Evolutionary conservation across 2,888 invertebrate species (phyloP), one percentile per base, ranked within the genome.

Genomic region (Seladonia tumulorum): DNA sequence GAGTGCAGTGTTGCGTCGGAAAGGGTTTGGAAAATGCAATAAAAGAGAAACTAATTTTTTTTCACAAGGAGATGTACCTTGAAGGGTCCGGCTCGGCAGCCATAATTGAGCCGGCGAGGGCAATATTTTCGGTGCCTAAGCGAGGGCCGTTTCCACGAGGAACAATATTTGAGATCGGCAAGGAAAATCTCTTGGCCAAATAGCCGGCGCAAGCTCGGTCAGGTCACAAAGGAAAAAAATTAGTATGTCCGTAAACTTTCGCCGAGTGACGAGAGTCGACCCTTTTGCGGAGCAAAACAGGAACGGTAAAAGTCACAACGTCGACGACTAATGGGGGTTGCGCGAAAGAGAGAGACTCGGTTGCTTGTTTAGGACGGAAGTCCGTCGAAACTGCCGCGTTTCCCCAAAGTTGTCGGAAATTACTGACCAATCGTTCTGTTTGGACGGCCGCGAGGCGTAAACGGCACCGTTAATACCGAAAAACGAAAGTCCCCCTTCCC

Each of bases 351-450:
- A 53, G 35, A 22, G 83, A 35, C n/a, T 12, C 29, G 47, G 84
- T 81, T 90, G 90, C 90, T 90, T 90, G 87, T 80, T 90, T 90
- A 90, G 89, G 90, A 82, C 81, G 39, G 74, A 83, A 76, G 72
- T 39, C 49, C 78, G 63, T 70, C 39, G 35, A 53, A 60, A 42
- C 22, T 68, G 3, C 25, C 10, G 71, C 75, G 71, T 82, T 87
- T 88, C 85, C 87, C 79, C 70, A 86, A 78, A 88, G 76, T 80
- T 86, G 76, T 70, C 71, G 75, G 42, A 57, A 83, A 78, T 80
- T 73, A 77, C 76, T 72, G 77, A 71, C 81, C 81, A 71, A 89
- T 88, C 83, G 76, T 87, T 39, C 22, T 81, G 79, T 85, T 81
- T 77, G 80, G 49, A 42, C 78, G 76, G 66, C 25, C 78, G 74